phyloP scores from a whole-genome alignment of 1,140 invertebrate species.

The Eueides isabella region DNA sequence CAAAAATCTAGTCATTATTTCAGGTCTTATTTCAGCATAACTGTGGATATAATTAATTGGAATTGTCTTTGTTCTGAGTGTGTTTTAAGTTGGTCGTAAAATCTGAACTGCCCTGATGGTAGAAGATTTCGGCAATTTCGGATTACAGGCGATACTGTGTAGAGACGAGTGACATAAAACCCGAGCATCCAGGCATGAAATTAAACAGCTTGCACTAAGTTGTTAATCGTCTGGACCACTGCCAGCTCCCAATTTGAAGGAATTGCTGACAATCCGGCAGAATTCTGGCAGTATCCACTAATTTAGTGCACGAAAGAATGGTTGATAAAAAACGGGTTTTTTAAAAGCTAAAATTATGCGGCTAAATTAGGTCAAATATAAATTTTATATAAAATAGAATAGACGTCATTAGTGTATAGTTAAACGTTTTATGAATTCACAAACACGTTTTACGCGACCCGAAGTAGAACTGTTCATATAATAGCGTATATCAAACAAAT shows the following conservation, averaged over 20 bases:
- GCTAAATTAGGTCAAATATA: slow-evolving; percentile 16
- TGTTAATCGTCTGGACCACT: slow-evolving; percentile 70
- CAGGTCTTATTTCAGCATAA: slow-evolving; percentile 23
- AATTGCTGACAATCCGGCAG: slow-evolving; percentile 61
- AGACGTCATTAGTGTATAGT: slow-evolving; percentile 1
- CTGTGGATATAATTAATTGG: slow-evolving; percentile 22
- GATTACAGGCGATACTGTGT: slow-evolving; percentile 11
- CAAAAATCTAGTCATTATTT: slow-evolving; percentile 28
- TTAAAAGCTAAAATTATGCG: background rate
- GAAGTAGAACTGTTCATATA: background rate
- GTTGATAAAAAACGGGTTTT: slow-evolving; percentile 22
- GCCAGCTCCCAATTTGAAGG: slow-evolving; percentile 72
- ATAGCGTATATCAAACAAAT: slow-evolving; percentile 13
- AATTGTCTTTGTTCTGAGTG: slow-evolving; percentile 17
- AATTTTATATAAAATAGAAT: slow-evolving; percentile 15
- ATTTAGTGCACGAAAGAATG: slow-evolving; percentile 31
- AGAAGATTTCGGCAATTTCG: slow-evolving; percentile 18
- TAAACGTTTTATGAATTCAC: slow-evolving; percentile 9
- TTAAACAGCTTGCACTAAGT: slow-evolving; percentile 75
- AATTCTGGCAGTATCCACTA: slow-evolving; percentile 32
- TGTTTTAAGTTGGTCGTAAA: slow-evolving; percentile 16
- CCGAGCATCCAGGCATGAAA: slow-evolving; percentile 66
- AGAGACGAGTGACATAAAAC: slow-evolving; percentile 47
- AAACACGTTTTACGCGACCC: background rate
- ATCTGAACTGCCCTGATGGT: slow-evolving; percentile 17